These are phyloP conservation scores for Mus minutoides DNA, from an alignment of 2,797 vertebrate species.

Conservation along the genomic window DNA sequence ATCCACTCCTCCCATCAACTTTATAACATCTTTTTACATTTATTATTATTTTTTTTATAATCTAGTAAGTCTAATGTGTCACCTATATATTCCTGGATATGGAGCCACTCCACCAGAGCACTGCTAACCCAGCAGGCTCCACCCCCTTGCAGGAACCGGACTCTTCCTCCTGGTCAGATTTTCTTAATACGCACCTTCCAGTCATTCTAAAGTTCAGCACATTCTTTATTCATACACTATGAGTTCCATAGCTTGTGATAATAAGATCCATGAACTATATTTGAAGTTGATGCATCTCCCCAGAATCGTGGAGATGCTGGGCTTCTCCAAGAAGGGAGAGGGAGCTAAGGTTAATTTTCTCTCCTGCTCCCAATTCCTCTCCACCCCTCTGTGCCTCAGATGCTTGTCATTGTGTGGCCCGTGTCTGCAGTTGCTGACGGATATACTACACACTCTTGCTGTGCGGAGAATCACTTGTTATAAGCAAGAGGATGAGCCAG, in stretches of 20 bases:
- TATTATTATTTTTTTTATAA: neutral
- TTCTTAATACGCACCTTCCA: neutral
- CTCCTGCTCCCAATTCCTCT: neutral
- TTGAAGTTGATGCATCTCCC: neutral
- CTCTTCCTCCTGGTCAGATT: neutral
- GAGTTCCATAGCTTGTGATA: neutral
- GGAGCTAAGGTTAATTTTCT: neutral
- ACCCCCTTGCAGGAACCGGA: neutral
- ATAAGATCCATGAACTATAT: neutral
- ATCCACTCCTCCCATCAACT: neutral
- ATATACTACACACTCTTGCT: neutral
- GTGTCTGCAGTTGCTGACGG: neutral
- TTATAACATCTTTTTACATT: neutral
- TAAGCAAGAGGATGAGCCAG: slow-evolving; percentile 25
- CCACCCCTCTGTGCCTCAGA: neutral
- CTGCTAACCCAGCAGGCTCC: too few species aligned
- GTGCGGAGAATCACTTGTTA: neutral
- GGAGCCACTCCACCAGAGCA: neutral
- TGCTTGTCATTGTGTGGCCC: too few species aligned
- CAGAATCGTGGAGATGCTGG: too few species aligned
- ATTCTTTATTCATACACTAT: neutral
- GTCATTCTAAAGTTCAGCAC: neutral
- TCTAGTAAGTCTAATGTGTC: neutral
- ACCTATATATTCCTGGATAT: too few species aligned
- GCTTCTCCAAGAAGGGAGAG: neutral